Evolutionary conservation across 2,797 vertebrate genomes (phyloP).

Genomic region (Silurus aristotelis): DNA sequence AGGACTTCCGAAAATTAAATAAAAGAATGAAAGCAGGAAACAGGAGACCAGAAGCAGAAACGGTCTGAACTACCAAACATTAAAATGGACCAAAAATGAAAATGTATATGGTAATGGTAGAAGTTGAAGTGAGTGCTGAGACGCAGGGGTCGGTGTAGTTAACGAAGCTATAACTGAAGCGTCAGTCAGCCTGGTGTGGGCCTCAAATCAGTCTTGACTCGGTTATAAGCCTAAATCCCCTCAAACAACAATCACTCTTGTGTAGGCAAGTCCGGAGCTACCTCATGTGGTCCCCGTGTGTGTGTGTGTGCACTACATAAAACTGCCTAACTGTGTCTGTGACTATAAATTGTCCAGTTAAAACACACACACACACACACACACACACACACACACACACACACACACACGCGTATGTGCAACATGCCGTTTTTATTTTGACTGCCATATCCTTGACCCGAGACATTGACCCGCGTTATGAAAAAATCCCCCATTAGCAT

Average conservation of each 20-base stretch:
- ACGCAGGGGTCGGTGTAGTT: neutral
- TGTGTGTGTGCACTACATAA: conserved; percentile 65
- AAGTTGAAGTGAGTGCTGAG: no score
- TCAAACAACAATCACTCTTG: conserved; percentile 69
- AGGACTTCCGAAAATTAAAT: no score
- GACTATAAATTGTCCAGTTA: conserved; percentile 77
- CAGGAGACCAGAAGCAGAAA: neutral
- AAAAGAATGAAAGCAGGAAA: neutral
- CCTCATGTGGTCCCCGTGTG: conserved; percentile 29
- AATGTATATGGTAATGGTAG: neutral
- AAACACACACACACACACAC: conserved; percentile 57
- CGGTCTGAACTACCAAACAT: neutral
- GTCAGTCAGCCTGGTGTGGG: conserved; percentile 23
- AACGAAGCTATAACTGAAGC: conserved; percentile 3
- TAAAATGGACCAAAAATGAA: neutral
- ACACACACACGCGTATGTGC: no score
- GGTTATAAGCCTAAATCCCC: conserved; percentile 67
- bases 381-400: no score
- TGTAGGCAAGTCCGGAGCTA: conserved; percentile 42
- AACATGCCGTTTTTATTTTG: no score
- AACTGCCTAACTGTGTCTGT: conserved; percentile 71
- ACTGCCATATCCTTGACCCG: no score
- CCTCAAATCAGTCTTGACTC: conserved; percentile 37
- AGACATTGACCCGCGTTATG: neutral
- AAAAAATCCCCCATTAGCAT: neutral